Percentiles rank a stretch among this genome's conserved stretches.
phyloP scores from a whole-genome alignment of 2,113 vertebrate genomes.

The Mustela nigripes region DNA sequence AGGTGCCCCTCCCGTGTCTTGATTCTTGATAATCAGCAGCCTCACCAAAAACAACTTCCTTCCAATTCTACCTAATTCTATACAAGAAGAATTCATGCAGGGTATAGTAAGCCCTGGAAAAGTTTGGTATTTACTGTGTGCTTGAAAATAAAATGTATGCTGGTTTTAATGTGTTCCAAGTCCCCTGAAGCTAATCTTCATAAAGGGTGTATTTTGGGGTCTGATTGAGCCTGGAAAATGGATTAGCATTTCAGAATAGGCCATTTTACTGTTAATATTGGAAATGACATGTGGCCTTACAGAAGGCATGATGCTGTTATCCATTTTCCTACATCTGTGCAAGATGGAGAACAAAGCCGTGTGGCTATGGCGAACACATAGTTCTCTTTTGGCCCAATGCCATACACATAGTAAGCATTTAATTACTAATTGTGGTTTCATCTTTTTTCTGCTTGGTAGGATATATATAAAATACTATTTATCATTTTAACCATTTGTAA shows the following conservation, averaged over 20 bases:
- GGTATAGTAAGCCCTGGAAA: neutral
- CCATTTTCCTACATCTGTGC: neutral
- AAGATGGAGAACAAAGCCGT: neutral
- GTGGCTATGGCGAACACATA: neutral
- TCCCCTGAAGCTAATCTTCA: neutral
- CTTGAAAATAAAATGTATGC: constrained; percentile 77
- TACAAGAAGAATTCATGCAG: constrained; percentile 10
- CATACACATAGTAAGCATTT: neutral
- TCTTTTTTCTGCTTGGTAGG: neutral
- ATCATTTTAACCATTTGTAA: neutral
- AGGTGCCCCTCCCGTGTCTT: neutral
- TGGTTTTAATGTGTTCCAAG: neutral
- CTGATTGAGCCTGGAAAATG: neutral
- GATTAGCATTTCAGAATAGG: neutral
- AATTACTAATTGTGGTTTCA: neutral
- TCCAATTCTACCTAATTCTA: neutral
- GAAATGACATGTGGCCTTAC: neutral
- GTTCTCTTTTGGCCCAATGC: neutral
- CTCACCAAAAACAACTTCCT: constrained; percentile 57
- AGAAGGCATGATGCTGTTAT: neutral
- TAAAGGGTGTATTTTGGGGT: neutral
- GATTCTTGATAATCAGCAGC: constrained; percentile 57
- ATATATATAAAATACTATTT: neutral
- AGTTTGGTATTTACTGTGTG: constrained; percentile 40
- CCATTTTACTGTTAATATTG: neutral